Base-by-base conservation (phyloP, 2,888 invertebrate species). In the Drosophila lutescens region DNA sequence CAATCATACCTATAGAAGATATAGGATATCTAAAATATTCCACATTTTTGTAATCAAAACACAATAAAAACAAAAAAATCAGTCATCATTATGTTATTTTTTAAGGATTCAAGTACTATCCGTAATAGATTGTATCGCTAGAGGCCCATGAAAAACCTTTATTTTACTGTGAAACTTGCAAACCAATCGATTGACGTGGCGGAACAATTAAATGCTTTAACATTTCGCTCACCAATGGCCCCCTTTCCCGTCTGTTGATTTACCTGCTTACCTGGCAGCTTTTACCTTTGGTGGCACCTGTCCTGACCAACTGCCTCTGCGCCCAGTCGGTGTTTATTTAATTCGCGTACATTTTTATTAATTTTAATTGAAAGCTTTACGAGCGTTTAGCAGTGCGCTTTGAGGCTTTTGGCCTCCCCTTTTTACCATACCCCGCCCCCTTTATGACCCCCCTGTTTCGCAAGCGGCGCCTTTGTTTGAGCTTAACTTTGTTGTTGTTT, bases 341-440 rank as follows among this genome's bases (percentile, higher is more conserved):
- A 87, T 85, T 87, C 78, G 72, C 76, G 88, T 84, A 82, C 78
- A 84, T 86, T 86, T 87, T 82, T 87, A 84, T 84, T 84, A 87
- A 87, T 87, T 87, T 87, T 87, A 84, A 84, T 87, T 84, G 88
- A 87, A 84, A 87, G 88, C 88, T 84, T 87, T 84, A 86, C 83
- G 86, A 78, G 73, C 72, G 67, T 68, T 76, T 63, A 57, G 57
- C 71, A 34, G 43, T 44, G 44, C 62, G 55, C 63, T 65, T 53
- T 68, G 58, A 67, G 54, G 63, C 40, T 62, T 56, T 54, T 41
- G 41, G 43, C 53, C 41, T 13, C 34, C 17, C 10, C 20, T 20
- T 20, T 20, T 20, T 20, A 20, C 20, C 20, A 20, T 20, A 20
- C 20, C 20, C n/a, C n/a, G n/a, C n/a, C n/a, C n/a, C n/a, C n/a